Percentiles rank a stretch among this genome's conserved stretches.
phyloP scores from a whole-genome alignment of 2,888 invertebrate species.

The Thysanoteuthis rhombus region DNA sequence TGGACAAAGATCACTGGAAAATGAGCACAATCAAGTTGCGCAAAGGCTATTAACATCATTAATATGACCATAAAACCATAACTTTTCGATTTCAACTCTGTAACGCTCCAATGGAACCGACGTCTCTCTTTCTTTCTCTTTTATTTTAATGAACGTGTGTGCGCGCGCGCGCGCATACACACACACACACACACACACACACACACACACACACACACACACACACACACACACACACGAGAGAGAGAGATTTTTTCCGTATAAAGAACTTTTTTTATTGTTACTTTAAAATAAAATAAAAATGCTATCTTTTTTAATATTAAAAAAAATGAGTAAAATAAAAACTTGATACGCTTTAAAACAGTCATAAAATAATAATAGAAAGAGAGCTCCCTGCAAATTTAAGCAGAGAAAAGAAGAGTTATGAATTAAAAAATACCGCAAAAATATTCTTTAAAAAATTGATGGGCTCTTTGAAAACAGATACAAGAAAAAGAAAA shows the following conservation, averaged over 20 bases:
- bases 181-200: too few relatives aligned
- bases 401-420: not conserved
- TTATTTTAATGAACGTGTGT: too few relatives aligned
- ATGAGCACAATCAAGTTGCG: not conserved
- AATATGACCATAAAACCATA: slow-evolving; percentile 12
- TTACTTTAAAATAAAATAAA: not conserved
- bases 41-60: not conserved
- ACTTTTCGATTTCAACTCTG: not conserved
- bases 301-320: not conserved
- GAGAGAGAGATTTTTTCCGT: not conserved
- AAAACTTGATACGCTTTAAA: not conserved
- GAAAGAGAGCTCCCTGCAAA: not conserved
- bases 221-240: too few relatives aligned
- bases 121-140: not conserved
- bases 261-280: not conserved
- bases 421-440: not conserved
- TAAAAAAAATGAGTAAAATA: not conserved
- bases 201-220: too few relatives aligned
- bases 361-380: not conserved
- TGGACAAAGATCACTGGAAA: slow-evolving; percentile 12
- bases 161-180: too few relatives aligned
- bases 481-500: not conserved
- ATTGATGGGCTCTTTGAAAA: not conserved
- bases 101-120: not conserved
- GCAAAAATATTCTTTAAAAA: not conserved